Evolutionary conservation across 2,888 invertebrate genomes (phyloP), one percentile per base, ranked within the genome.

Genomic region (Epistrophella euchroma): DNA sequence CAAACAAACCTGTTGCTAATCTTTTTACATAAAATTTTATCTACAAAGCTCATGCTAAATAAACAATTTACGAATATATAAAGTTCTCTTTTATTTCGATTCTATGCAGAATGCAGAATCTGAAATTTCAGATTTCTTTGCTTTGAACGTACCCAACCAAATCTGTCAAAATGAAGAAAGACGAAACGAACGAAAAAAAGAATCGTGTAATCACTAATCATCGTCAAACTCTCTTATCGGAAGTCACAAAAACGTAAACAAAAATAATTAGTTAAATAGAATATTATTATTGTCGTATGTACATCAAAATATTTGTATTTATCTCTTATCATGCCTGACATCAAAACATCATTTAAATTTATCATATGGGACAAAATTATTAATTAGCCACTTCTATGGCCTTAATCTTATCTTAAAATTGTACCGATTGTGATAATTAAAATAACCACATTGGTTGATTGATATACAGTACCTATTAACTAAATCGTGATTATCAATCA

Each of bases 351-450:
- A 4, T n/a, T 9, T 55, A 4, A 55, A 28, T 28, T 55, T 55
- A 11, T 50, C 52, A 28, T 7, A n/a, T 3, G 4, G 37, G 37
- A 13, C 0, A 7, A 2, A 15, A 52, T 13, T 52, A n/a, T 22
- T 52, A 15, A 7, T 7, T 28, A 28, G 10, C 52, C 5, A 28
- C n/a, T 4, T 28, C 2, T 28, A 9, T 22, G 47, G n/a, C 52
- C 28, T 55, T n/a, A 28, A 55, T 55, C 28, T 55, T 55, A 55
- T 55, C 28, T 52, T 15, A 15, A 55, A 25, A 55, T 25, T 25
- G 3, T 25, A n/a, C 7, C 28, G 7, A 55, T 28, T 28, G n/a
- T 55, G 10, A 7, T 55, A 55, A 55, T 0, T 25, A 52, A 52
- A 52, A 25, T 15, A 15, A 25, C 7, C 9, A 32, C 32, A 28